Base-by-base conservation (phyloP, 2,797 vertebrate genomes). In the Manis javanica region DNA sequence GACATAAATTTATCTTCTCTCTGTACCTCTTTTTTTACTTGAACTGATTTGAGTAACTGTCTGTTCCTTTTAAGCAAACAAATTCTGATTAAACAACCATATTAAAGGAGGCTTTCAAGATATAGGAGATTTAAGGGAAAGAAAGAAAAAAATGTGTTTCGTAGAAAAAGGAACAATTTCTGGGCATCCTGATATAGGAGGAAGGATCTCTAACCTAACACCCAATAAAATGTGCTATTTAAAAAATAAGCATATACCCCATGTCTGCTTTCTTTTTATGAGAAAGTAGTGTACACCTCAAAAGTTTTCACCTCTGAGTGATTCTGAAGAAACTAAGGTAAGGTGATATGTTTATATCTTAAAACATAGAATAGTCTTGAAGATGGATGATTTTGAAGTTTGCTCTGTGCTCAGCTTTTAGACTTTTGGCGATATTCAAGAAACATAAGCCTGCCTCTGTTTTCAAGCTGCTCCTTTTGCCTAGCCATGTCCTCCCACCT, bases 91-190 rank as follows among this genome's bases (percentile, higher is more conserved):
- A 79, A 21, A 95, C 79, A 2, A 37, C 15, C 3, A 37, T 37
- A 39, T 92, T 74, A 85, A 93, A 94, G 3, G 2, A 93, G 53
- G 42, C 34, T 90, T 96, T 90, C 37, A 87, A 94, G 55, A 91
- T 53, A 71, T 10, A 72, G 18, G 31, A 87, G 37, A 69, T 78
- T 91, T 87, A 71, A 39, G 18, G 75, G 55, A 96, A 81, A 13
- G 26, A 49, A 93, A 90, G n/a, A 42, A 59, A 34, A 57, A 69
- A n/a, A 49, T 51, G 12, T 91, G 18, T 64, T 71, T 85, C 64
- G 34, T 69, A 81, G 78, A 93, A 95, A 34, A 53, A 29, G 18
- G 19, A 79, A 66, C 18, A 83, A 64, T 90, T 92, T 89, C 34
- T 68, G 63, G 53, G 51, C 57, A 68, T 91, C 26, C 9, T 95